Conservation (phyloP, 1,140 invertebrate genomes). For the Lutraria rhynchaena region DNA sequence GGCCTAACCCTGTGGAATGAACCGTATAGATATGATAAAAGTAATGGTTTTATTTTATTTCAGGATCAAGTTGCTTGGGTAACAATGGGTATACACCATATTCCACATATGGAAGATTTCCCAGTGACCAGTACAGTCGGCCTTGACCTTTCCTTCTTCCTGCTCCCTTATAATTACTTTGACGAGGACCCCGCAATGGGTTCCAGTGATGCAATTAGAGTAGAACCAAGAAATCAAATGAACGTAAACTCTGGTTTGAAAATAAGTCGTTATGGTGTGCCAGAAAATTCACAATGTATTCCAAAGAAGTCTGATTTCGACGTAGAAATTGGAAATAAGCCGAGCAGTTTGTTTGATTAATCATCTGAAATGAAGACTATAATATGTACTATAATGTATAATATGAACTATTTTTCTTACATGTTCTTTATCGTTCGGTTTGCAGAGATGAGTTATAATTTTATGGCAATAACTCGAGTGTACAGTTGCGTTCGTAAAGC, state of each 20-base stretch:
- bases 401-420: too few species aligned
- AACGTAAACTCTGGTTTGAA: conserved; percentile 41
- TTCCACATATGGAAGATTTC: conserved; percentile 78
- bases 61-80: conserved; percentile 78
- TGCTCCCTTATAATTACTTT: conserved; percentile 79
- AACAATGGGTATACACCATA: conserved; percentile 75
- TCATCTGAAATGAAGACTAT: too few species aligned
- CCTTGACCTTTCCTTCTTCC: conserved; percentile 67
- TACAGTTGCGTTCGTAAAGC: too few species aligned
- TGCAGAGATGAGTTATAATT: too few species aligned
- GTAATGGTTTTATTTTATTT: conserved; percentile 10
- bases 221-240: conserved; percentile 47
- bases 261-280: conserved; percentile 58
- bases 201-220: conserved; percentile 68
- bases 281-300: conserved; percentile 26
- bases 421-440: too few species aligned
- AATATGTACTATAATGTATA: too few species aligned
- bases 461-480: too few species aligned
- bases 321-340: not conserved
- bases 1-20: too few species aligned
- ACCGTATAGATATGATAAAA: too few species aligned
- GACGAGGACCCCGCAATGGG: conserved; percentile 72
- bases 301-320: conserved; percentile 3
- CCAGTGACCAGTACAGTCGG: conserved; percentile 74
- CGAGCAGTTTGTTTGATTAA: conserved; percentile 10